phyloP scores from a whole-genome alignment of 2,113 vertebrate species.

The Micronycteris hirsuta region DNA sequence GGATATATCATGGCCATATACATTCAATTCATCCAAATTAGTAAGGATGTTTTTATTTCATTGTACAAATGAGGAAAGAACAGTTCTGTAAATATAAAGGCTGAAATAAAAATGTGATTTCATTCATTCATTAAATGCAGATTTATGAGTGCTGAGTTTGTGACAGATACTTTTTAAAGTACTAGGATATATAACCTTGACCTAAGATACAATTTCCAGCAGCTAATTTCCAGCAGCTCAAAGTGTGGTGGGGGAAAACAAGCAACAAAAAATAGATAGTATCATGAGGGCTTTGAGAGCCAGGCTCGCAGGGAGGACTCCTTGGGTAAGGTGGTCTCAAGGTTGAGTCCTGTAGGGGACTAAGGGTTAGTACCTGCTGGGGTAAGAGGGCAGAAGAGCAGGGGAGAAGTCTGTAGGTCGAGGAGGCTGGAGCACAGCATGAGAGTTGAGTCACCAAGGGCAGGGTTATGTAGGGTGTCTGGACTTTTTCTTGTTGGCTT shows the following conservation, averaged over 20 bases:
- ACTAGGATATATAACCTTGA: not conserved
- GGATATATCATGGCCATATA: not conserved
- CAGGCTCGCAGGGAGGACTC: not conserved
- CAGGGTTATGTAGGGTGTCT: not conserved
- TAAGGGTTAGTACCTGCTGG: not conserved
- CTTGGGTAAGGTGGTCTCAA: not conserved
- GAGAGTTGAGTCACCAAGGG: not conserved
- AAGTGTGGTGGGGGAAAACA: not conserved
- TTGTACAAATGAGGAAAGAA: not conserved
- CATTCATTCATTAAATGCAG: not conserved
- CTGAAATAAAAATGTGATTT: not conserved
- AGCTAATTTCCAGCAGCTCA: not conserved
- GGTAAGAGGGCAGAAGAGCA: accelerated
- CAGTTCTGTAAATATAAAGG: not conserved
- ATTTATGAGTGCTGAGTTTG: not conserved
- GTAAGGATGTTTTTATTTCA: not conserved
- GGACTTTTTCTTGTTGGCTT: not conserved
- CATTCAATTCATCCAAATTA: not conserved
- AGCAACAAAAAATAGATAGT: not conserved
- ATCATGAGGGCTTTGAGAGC: not conserved
- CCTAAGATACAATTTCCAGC: not conserved
- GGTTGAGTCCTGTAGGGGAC: not conserved
- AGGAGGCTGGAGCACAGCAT: not conserved
- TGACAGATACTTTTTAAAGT: not conserved
- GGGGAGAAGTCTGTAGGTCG: not conserved